Percentiles rank a stretch among this genome's conserved stretches.
phyloP scores from a whole-genome alignment of 2,113 vertebrate species.

The Sinocyclocheilus rhinocerous region DNA sequence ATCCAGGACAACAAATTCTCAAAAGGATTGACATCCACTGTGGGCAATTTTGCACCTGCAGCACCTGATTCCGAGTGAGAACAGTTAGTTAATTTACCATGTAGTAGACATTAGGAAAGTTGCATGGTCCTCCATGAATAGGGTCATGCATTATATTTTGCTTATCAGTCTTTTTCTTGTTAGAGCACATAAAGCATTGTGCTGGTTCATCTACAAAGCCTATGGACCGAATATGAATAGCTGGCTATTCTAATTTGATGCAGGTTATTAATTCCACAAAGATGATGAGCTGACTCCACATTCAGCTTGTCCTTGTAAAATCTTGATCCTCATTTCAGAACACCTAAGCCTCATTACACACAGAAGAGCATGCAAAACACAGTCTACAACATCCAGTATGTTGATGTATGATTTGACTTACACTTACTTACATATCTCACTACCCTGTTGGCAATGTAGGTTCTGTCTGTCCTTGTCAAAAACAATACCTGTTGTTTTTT shows the following conservation, averaged over 20 bases:
- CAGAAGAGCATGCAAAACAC: background rate
- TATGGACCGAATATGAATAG: background rate
- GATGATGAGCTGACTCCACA: background rate
- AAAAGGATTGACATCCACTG: background rate
- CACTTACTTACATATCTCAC: too few relatives aligned
- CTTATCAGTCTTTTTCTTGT: background rate
- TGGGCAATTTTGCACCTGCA: slow-evolving; percentile 20
- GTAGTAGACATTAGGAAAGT: background rate
- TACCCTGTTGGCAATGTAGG: background rate
- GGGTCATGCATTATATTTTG: too few relatives aligned
- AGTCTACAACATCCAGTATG: background rate
- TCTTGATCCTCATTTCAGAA: background rate
- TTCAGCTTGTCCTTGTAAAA: background rate
- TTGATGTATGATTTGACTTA: background rate
- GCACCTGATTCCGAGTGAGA: slow-evolving; percentile 26
- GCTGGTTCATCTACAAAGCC: background rate
- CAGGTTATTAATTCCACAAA: background rate
- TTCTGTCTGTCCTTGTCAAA: background rate
- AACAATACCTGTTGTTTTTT: background rate
- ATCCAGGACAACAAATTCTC: slow-evolving; percentile 57
- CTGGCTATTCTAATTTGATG: background rate
- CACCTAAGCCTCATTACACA: background rate
- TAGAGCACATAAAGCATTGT: slow-evolving; percentile 11
- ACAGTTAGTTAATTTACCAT: background rate
- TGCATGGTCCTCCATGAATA: background rate